These are phyloP conservation scores for Autographa gamma DNA, from an alignment of 2,888 invertebrate species.

Conservation along the genomic window DNA sequence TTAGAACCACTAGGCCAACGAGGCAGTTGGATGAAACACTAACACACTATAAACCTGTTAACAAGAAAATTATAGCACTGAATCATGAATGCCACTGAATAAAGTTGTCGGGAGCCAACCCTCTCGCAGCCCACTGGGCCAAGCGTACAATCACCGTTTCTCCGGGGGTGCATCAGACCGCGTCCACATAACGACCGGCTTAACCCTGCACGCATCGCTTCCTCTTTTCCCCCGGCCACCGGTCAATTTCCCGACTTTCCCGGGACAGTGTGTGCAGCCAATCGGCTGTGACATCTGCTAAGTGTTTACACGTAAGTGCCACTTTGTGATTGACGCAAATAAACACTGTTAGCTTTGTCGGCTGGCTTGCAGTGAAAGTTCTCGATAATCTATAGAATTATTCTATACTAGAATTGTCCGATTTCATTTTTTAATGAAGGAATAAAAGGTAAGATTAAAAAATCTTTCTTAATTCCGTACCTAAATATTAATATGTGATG, in stretches of 20 bases:
- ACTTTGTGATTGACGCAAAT: constrained; percentile 13
- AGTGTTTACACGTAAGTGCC: constrained; percentile 18
- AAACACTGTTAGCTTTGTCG: not conserved
- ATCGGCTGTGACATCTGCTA: constrained; percentile 26
- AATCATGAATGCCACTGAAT: too few species aligned
- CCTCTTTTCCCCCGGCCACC: constrained; percentile 51
- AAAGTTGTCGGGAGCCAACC: constrained; percentile 14
- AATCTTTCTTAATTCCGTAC: too few species aligned
- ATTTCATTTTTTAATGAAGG: too few species aligned
- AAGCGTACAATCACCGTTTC: constrained; percentile 47
- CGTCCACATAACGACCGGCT: constrained; percentile 30
- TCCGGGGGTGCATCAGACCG: constrained; percentile 32
- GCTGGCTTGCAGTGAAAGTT: not conserved
- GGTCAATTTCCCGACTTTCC: constrained; percentile 56
- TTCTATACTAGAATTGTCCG: not conserved
- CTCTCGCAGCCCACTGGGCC: constrained; percentile 27
- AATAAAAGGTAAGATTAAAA: too few species aligned
- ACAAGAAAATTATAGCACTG: not conserved
- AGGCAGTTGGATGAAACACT: too few species aligned
- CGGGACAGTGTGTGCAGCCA: constrained; percentile 14
- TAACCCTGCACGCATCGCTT: constrained; percentile 54
- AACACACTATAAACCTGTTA: not conserved
- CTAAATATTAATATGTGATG: too few species aligned
- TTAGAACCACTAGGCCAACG: too few species aligned
- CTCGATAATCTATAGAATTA: not conserved